Base-by-base conservation (phyloP, 92 coral and sea anemone genomes). In the Parazoanthus atlanticus region DNA sequence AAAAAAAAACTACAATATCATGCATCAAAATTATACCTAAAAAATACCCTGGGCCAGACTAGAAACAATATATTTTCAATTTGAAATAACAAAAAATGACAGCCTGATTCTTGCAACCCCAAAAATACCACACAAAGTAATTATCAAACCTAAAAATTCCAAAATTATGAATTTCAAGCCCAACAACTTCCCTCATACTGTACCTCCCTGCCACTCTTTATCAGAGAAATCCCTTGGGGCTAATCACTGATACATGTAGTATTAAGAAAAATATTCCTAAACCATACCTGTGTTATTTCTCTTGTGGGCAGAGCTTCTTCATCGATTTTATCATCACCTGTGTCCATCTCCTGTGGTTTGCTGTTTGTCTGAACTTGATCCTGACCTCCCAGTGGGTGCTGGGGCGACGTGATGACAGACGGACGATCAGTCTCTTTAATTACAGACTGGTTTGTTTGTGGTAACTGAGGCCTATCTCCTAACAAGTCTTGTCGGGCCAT, bases 261-360 rank as follows among this genome's bases (percentile, higher is more conserved):
- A 61, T 3, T 46, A 46, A 46, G 12, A 46, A 23, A 61, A 21
- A 21, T 3, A 25, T 61, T 61, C 8, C 28, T 21, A 16, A 56
- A 56, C 15, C 4, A 8, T 77, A 58, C 74, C 73, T 33, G 74
- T 32, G 23, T 33, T 17, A 25, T 0, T 6, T 13, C 73, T 64
- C 5, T n/a, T 19, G 52, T 2, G 32, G 52, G 73, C 2, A 5
- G 3, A 19, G 17, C 34, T 13, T 66, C 70, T 30, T 58, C 74
- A 46, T 34, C 54, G 11, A 40, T 36, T 64, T 34, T 61, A 0
- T 21, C 70, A 56, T 33, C 72, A 11, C 31, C 74, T 16, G 54
- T 66, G 26, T 81, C 85, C 21, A 81, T 34, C 46, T 56, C 30
- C 83, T 79, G 83, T 29, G 83, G 33, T 49, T 40, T 23, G 13